Evolutionary conservation across 2,113 vertebrate genomes (phyloP).

Genomic region (Corythaixoides concolor): DNA sequence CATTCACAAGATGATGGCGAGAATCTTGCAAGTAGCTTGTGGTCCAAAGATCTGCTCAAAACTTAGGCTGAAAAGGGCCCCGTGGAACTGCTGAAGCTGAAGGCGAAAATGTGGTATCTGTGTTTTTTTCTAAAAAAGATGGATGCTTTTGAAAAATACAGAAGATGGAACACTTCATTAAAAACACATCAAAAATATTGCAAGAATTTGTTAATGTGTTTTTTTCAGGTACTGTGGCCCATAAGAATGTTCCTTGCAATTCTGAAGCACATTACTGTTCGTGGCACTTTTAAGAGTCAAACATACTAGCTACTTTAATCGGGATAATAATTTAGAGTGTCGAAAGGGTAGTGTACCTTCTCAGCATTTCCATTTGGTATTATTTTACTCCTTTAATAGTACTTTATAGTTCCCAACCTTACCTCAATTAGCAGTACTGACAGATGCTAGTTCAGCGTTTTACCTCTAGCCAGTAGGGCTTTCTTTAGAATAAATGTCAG

Average conservation of each 20-base stretch:
- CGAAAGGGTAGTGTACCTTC: slow-evolving; percentile 60
- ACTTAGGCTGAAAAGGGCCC: not conserved
- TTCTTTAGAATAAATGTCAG: slow-evolving; percentile 73
- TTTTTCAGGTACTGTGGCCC: not conserved
- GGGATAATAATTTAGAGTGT: slow-evolving; percentile 57
- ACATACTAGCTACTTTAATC: slow-evolving; percentile 41
- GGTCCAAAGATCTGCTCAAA: not conserved
- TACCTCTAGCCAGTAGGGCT: slow-evolving; percentile 50
- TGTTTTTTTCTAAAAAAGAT: not conserved
- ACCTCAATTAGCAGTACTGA: slow-evolving; percentile 67
- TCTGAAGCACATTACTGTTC: not conserved
- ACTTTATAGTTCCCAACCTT: slow-evolving; percentile 67
- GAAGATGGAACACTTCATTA: slow-evolving; percentile 10
- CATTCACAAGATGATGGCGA: not conserved
- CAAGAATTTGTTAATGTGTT: slow-evolving; percentile 18
- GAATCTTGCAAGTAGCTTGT: not conserved
- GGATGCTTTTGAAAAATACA: not conserved
- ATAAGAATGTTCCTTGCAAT: not conserved
- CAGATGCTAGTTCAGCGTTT: slow-evolving; percentile 74
- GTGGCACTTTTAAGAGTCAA: slow-evolving; percentile 60
- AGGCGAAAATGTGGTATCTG: not conserved
- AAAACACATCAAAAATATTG: not conserved
- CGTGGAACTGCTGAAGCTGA: not conserved
- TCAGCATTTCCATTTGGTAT: slow-evolving; percentile 64
- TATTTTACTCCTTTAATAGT: slow-evolving; percentile 68